phyloP scores from a whole-genome alignment of 2,797 vertebrate genomes.

The Limnodromus scolopaceus region DNA sequence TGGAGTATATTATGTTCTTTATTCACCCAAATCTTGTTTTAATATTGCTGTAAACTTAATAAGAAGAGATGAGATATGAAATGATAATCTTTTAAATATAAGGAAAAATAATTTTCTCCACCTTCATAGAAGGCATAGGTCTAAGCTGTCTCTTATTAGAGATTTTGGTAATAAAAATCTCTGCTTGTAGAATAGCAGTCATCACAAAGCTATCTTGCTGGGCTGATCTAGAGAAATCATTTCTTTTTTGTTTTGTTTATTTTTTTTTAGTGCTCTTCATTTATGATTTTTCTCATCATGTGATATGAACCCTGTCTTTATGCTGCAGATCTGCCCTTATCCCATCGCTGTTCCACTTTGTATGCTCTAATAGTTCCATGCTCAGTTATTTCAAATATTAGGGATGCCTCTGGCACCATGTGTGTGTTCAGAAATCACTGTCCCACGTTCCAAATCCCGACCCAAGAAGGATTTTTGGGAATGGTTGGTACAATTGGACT shows the following conservation, averaged over 20 bases:
- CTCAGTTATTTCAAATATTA: background rate
- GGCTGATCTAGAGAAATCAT: conserved; percentile 55
- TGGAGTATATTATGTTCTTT: conserved; percentile 71
- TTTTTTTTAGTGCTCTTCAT: conserved; percentile 40
- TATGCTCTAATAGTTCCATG: background rate
- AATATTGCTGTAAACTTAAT: conserved; percentile 76
- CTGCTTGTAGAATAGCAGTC: conserved; percentile 45
- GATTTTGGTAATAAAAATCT: conserved; percentile 64
- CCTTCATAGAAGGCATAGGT: conserved; percentile 57
- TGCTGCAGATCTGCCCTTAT: background rate
- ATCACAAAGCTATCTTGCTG: conserved; percentile 65
- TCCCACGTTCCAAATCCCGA: background rate
- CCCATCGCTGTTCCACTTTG: background rate
- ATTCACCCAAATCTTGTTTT: conserved; percentile 75
- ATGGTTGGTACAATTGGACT: background rate
- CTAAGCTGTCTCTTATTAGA: conserved; percentile 70
- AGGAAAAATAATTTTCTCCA: conserved; percentile 67
- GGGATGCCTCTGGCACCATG: background rate
- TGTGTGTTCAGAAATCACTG: background rate
- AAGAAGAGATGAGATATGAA: conserved; percentile 69
- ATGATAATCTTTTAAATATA: conserved; percentile 71
- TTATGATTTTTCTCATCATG: conserved; percentile 62
- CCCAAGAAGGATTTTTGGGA: background rate
- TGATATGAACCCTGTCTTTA: background rate
- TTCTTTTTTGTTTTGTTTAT: conserved; percentile 45